Evolutionary conservation across 1,140 invertebrate genomes (phyloP).

Genomic region (Formica selysi): DNA sequence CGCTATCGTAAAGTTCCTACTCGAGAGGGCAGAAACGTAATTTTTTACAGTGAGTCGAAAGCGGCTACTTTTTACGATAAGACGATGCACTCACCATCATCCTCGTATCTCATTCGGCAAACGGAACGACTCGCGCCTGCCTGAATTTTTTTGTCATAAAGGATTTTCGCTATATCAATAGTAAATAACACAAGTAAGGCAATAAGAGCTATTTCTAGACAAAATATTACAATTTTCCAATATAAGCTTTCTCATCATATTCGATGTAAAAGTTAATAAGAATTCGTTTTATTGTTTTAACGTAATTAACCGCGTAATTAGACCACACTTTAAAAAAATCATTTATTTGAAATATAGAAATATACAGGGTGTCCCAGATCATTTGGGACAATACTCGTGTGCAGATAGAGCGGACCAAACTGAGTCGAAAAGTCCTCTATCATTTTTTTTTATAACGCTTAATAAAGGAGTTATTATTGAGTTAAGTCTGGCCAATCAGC

Average conservation of each 20-base stretch:
- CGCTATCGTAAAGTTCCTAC: conserved; percentile 27
- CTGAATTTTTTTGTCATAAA: conserved; percentile 37
- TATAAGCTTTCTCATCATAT: not conserved
- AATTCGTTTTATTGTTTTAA: not conserved
- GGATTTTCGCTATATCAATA: conserved; percentile 15
- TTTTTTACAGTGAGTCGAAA: conserved; percentile 49
- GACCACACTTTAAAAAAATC: not conserved
- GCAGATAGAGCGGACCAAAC: no score
- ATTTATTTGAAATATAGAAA: not conserved
- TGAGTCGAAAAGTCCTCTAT: no score
- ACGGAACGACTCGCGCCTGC: conserved; percentile 19
- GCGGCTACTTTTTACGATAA: conserved; percentile 42
- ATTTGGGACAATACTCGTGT: no score
- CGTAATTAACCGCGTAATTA: not conserved
- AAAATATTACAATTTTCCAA: conserved; percentile 43
- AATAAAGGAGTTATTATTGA: no score
- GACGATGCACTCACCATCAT: conserved; percentile 41
- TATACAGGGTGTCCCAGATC: no score
- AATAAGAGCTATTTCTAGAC: conserved; percentile 11
- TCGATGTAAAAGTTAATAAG: conserved; percentile 9
- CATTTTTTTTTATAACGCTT: no score
- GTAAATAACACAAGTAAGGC: not conserved
- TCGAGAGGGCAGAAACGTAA: conserved; percentile 2
- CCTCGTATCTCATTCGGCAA: conserved; percentile 12
- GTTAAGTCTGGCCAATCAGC: no score